Conservation (phyloP, 2,113 vertebrate species). For the Gadus macrocephalus region DNA sequence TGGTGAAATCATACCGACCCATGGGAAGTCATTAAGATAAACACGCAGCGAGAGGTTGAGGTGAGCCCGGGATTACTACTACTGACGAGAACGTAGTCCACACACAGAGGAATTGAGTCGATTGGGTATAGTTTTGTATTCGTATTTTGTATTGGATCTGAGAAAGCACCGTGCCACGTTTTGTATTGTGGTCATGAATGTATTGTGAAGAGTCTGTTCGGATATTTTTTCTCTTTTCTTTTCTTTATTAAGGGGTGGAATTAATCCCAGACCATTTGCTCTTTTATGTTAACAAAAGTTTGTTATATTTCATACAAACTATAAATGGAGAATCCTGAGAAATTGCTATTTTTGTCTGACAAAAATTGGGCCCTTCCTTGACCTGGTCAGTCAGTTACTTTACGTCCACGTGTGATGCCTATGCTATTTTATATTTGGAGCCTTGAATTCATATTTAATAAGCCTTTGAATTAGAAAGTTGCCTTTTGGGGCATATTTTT, state of each 20-base stretch:
- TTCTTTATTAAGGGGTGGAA: background rate
- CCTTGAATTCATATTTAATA: background rate
- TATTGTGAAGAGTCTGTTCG: slow-evolving; percentile 5
- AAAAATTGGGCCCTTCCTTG: too few relatives aligned
- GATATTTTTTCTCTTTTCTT: background rate
- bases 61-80: too few relatives aligned
- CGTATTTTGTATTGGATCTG: slow-evolving; percentile 19
- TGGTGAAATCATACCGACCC: too few relatives aligned
- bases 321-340: background rate
- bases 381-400: too few relatives aligned
- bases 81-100: too few relatives aligned
- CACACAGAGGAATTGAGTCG: background rate
- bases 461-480: background rate
- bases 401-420: too few relatives aligned
- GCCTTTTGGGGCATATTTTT: background rate
- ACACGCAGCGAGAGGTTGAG: too few relatives aligned
- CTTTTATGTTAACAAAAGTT: background rate
- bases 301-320: background rate
- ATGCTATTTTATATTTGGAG: background rate
- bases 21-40: too few relatives aligned
- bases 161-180: slow-evolving; percentile 3
- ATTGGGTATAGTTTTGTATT: slow-evolving; percentile 35
- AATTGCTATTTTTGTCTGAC: too few relatives aligned
- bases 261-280: too few relatives aligned
- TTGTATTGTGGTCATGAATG: slow-evolving; percentile 12